phyloP scores from a whole-genome alignment of 2,888 invertebrate genomes.

The Terebella lapidaria region DNA sequence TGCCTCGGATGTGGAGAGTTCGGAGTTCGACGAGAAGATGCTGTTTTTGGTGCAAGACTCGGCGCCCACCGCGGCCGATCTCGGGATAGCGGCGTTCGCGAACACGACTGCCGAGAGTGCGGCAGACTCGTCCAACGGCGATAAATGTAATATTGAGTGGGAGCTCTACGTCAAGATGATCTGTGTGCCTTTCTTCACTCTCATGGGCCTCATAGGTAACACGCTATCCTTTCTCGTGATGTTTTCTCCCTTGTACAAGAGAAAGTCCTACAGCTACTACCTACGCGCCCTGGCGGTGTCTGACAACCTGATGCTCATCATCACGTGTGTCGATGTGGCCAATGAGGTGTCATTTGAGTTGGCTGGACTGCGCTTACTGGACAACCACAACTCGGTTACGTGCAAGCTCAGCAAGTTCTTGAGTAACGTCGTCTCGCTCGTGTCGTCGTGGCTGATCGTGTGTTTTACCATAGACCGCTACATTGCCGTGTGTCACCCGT shows the following conservation, averaged over 20 bases:
- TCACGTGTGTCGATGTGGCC: background rate
- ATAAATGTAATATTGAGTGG: too few species aligned
- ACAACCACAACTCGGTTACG: slow-evolving; percentile 5
- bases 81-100: too few species aligned
- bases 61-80: too few species aligned
- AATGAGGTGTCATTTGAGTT: slow-evolving; percentile 5
- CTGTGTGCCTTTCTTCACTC: slow-evolving; percentile 9
- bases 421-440: slow-evolving; percentile 12
- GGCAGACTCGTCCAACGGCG: too few species aligned
- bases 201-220: slow-evolving; percentile 18
- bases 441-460: slow-evolving; percentile 22
- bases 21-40: too few species aligned
- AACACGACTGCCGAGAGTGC: too few species aligned
- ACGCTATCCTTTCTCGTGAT: slow-evolving; percentile 17
- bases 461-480: slow-evolving; percentile 21
- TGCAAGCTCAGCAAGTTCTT: slow-evolving; percentile 20
- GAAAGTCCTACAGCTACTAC: slow-evolving; percentile 22
- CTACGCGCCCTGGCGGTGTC: slow-evolving; percentile 19
- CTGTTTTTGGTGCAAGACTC: too few species aligned
- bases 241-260: slow-evolving; percentile 9
- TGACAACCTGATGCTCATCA: slow-evolving; percentile 16
- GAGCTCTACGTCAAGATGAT: slow-evolving; percentile 6
- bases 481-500: slow-evolving; percentile 21
- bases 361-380: background rate
- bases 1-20: too few species aligned